Evolutionary conservation across 2,113 vertebrate genomes (phyloP).

Genomic region (Poicephalus gulielmi): DNA sequence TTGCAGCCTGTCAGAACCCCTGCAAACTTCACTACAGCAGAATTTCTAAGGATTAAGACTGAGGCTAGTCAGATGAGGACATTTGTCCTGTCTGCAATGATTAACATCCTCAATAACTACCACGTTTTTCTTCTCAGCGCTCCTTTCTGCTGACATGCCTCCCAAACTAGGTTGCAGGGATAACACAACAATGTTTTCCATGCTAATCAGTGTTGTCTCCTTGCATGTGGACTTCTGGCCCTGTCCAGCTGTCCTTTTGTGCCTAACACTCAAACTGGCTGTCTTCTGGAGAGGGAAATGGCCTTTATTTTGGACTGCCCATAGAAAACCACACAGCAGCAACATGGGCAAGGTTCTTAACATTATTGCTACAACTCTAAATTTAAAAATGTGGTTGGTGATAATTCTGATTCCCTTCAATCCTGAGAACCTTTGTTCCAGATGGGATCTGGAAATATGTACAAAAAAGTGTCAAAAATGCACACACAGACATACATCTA

Average conservation of each 20-base stretch:
- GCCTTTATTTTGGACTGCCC: not conserved
- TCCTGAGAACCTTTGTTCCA: not conserved
- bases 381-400: not conserved
- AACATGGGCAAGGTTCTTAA: not conserved
- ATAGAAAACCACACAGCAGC: not conserved
- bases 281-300: not conserved
- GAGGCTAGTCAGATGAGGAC: not conserved
- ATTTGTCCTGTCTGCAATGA: not conserved
- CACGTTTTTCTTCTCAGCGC: not conserved
- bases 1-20: not conserved
- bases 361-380: not conserved
- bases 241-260: not conserved
- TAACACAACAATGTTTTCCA: not conserved
- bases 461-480: not conserved
- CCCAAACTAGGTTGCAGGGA: not conserved
- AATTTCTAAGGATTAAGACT: not conserved
- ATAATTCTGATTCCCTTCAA: not conserved
- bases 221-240: not conserved
- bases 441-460: not conserved
- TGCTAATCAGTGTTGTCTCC: not conserved
- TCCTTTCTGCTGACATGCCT: not conserved
- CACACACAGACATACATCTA: rapidly evolving
- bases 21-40: not conserved
- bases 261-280: not conserved
- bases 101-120: not conserved